Evolutionary conservation across 2,113 vertebrate genomes (phyloP).

Genomic region (Tachuris rubrigastra): DNA sequence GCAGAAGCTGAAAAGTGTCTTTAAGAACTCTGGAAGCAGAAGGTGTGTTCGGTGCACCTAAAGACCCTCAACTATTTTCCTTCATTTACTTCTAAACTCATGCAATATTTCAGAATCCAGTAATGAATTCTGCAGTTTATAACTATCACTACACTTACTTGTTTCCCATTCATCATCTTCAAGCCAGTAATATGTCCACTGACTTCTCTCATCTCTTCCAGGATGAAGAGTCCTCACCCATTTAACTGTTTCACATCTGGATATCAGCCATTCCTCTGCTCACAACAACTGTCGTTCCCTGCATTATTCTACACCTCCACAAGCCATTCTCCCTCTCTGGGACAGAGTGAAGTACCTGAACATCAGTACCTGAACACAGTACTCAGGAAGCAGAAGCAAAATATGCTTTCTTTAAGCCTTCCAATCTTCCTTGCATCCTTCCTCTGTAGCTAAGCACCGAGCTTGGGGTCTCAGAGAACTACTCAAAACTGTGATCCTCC

Average conservation of each 20-base stretch:
- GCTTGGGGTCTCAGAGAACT: background rate
- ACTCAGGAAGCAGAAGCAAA: background rate
- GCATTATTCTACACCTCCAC: background rate
- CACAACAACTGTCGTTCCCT: background rate
- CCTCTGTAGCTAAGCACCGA: background rate
- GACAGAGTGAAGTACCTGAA: background rate
- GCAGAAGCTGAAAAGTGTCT: background rate
- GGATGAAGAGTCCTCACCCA: background rate
- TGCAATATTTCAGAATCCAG: background rate
- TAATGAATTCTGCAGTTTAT: background rate
- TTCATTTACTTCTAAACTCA: background rate
- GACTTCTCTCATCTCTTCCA: background rate
- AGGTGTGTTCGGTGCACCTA: background rate
- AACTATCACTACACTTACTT: background rate
- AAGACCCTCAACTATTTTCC: background rate
- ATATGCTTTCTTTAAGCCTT: background rate
- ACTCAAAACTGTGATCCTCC: background rate
- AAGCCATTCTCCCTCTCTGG: background rate
- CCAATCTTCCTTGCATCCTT: background rate
- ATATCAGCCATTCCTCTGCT: background rate
- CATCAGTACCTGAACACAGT: background rate
- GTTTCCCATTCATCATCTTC: background rate
- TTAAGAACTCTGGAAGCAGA: background rate
- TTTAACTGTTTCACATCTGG: background rate
- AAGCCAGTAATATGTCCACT: background rate